These are phyloP conservation scores for Rotaria socialis DNA, from an alignment of 2,888 invertebrate genomes.

Conservation along the genomic window DNA sequence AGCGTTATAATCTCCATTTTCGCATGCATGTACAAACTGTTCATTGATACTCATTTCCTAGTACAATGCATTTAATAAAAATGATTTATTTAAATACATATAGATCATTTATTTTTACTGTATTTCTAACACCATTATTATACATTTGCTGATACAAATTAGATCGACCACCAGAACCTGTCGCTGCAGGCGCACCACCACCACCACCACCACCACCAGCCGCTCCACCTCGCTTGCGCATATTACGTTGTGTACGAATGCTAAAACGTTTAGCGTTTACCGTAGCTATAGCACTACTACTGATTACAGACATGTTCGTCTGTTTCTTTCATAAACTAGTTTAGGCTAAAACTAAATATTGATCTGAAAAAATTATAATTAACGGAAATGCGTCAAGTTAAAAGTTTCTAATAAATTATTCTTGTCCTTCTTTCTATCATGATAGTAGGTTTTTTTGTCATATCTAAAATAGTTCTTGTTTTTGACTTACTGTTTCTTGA, in stretches of 20 bases:
- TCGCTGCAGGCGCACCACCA: neutral
- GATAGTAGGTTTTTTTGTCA: neutral
- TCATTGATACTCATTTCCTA: slow-evolving; percentile 40
- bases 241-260: neutral
- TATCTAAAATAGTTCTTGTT: too few relatives aligned
- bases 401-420: neutral
- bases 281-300: neutral
- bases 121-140: neutral
- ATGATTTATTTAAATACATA: neutral
- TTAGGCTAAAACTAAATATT: neutral
- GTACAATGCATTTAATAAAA: neutral
- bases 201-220: neutral
- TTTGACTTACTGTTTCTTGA: too few relatives aligned
- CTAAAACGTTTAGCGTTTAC: neutral
- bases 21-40: slow-evolving; percentile 46
- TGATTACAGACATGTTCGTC: neutral
- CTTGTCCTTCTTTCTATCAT: neutral
- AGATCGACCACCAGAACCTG: neutral
- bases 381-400: neutral
- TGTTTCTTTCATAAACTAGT: neutral
- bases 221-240: neutral
- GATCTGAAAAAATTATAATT: neutral
- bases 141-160: slow-evolving; percentile 27
- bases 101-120: neutral
- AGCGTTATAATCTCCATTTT: slow-evolving; percentile 46